Evolutionary conservation across 2,113 vertebrate species (phyloP).

Genomic region (Nannospalax galili): DNA sequence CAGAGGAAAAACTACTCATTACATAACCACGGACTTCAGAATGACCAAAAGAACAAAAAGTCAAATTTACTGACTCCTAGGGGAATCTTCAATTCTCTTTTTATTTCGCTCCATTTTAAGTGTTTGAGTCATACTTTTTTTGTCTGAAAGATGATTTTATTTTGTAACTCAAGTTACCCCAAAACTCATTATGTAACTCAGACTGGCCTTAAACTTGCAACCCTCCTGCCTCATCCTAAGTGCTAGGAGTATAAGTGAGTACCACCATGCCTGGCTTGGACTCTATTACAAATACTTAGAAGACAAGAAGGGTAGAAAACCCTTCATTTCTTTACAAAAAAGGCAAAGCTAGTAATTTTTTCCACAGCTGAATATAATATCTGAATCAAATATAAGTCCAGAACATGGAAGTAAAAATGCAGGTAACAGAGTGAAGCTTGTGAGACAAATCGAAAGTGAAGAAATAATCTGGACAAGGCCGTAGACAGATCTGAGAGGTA

Average conservation of each 20-base stretch:
- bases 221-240: background rate
- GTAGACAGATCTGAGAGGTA: background rate
- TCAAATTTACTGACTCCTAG: background rate
- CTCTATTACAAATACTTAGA: slow-evolving; percentile 19
- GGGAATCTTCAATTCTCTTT: background rate
- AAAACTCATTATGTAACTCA: no score
- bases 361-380: background rate
- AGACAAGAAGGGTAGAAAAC: slow-evolving; percentile 28
- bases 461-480: background rate
- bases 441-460: background rate
- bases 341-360: background rate
- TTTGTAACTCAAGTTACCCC: background rate
- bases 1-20: background rate
- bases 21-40: background rate
- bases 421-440: background rate
- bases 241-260: background rate
- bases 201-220: background rate
- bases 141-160: background rate
- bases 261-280: background rate
- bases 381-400: slow-evolving; percentile 23
- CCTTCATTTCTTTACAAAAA: slow-evolving; percentile 22
- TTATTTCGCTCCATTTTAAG: background rate
- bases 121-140: background rate
- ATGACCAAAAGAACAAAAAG: background rate
- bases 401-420: background rate